Evolutionary conservation across 2,113 vertebrate genomes (phyloP).

Genomic region (Aegotheles bennettii): DNA sequence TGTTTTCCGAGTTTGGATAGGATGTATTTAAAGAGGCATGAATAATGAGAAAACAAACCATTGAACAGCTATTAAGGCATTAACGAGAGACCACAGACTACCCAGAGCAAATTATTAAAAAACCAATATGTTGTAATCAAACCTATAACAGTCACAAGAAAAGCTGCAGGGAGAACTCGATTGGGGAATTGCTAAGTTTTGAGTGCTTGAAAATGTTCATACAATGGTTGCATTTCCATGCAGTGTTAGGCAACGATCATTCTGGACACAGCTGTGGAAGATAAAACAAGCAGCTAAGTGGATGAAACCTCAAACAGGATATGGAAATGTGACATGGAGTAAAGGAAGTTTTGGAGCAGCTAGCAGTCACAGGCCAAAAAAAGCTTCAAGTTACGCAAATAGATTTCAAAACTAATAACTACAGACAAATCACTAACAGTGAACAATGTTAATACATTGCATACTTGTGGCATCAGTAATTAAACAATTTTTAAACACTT

Average conservation of each 20-base stretch:
- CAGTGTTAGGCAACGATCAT: not conserved
- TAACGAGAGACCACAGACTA: not conserved
- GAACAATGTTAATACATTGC: not conserved
- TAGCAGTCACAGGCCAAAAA: not conserved
- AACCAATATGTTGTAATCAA: not conserved
- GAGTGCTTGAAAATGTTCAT: not conserved
- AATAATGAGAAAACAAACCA: not conserved
- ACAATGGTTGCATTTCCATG: not conserved
- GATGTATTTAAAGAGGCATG: not conserved
- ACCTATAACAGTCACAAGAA: not conserved
- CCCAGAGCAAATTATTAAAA: not conserved
- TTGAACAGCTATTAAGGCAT: not conserved
- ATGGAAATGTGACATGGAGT: not conserved
- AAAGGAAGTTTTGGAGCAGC: not conserved
- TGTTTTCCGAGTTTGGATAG: slow-evolving; percentile 7
- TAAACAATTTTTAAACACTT: not conserved
- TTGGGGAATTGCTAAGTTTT: not conserved
- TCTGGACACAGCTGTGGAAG: not conserved
- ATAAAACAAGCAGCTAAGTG: not conserved
- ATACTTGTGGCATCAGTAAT: not conserved
- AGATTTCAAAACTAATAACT: not conserved
- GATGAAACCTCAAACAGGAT: not conserved
- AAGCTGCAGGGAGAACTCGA: not conserved
- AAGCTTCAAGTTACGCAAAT: not conserved
- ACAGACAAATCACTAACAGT: not conserved